Base-by-base conservation (phyloP, 2,113 vertebrate species). In the Pimephales promelas region DNA sequence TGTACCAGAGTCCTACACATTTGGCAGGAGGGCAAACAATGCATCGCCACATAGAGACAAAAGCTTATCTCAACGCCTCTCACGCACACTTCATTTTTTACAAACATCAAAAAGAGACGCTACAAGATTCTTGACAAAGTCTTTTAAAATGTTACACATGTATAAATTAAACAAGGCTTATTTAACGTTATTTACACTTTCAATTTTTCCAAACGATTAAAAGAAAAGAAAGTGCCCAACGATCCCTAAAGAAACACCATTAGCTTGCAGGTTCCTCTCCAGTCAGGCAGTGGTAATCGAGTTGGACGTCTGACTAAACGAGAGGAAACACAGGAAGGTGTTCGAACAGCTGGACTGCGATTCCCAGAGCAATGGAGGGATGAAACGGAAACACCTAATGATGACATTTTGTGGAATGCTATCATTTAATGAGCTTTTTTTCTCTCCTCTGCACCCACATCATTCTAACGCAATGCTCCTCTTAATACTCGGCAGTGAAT, bases 271-370 rank as follows among this genome's bases (percentile, higher is more conserved):
- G 18, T 31, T 31, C 2, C 59, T 83, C 3, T 68, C 76, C 26
- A 34, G 70, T 57, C 68, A 43, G 28, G 22, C 61, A 61, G 45
- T 81, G 52, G 52, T 59, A 68, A 83, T 78, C 26, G 2, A 3
- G 16, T 80, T 56, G 26, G 79, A 59, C 79, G 54, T 86, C 59
- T 49, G 59, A 70, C 28, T 73, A 75, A 86, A 86, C 20, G 70
- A 68, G 70, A 72, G 57, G 49, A 73, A 76, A 78, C 34, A 78
- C 59, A 10, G 16, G 47, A 56, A 84, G 49, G 49, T 40, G 40
- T 13, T 43, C 22, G 76, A 83, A 86, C 81, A 83, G 76, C 85
- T 83, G 85, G 85, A 74, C 68, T n/a, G 22, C 36, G 78, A 75
- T 83, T 80, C 68, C 75, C 81, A 79, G 45, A 59, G 31, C 34